Conservation (phyloP, 2,797 vertebrate genomes). For the Pantherophis vulpinus region DNA sequence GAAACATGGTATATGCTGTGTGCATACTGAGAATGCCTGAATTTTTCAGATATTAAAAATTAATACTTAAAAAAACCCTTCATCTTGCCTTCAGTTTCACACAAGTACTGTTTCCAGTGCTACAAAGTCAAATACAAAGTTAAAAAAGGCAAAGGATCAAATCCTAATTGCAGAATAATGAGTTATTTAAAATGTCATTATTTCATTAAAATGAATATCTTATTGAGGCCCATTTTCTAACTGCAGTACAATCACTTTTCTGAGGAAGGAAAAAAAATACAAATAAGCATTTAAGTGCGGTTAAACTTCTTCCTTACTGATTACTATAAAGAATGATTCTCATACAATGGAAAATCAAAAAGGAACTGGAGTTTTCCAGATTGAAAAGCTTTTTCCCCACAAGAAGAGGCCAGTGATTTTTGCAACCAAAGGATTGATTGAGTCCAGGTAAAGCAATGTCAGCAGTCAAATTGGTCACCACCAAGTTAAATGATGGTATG, state of each 20-base stretch:
- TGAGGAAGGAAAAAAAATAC: not conserved
- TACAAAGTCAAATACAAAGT: not conserved
- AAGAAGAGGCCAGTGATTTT: not conserved
- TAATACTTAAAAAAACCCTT: slow-evolving; percentile 4
- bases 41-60: slow-evolving; percentile 15
- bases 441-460: not conserved
- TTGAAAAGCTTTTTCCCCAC: no score
- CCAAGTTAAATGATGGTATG: not conserved
- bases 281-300: not conserved
- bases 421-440: not conserved
- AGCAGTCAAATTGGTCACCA: not conserved
- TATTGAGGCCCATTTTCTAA: not conserved
- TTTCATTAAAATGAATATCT: not conserved
- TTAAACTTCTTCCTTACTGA: not conserved
- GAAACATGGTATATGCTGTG: no score
- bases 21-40: not conserved
- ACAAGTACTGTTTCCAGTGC: not conserved
- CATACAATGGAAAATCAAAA: not conserved
- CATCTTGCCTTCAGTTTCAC: accelerated
- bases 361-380: not conserved
- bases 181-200: slow-evolving; percentile 10
- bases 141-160: not conserved
- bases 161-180: not conserved
- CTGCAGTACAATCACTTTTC: not conserved
- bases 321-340: not conserved